Base-by-base conservation (phyloP, 1,140 invertebrate genomes). In the Cepaea nemoralis region DNA sequence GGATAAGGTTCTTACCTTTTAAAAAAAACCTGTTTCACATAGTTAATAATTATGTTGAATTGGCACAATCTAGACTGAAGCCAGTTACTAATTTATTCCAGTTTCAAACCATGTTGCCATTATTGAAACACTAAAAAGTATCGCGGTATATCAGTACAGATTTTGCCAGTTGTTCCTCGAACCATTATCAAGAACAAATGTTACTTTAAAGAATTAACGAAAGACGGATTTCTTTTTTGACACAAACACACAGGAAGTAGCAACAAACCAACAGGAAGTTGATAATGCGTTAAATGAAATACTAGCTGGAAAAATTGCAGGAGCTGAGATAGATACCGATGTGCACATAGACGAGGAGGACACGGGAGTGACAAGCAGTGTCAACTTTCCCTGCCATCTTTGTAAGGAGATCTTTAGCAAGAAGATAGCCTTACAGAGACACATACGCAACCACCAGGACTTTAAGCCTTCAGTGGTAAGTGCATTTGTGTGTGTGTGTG, bases 401-500 rank as follows among this genome's bases (percentile, higher is more conserved):
- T 80, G 78, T 73, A 80, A 70, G 24, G 67, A 71, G 33, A 35
- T 71, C n/a, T 80, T 80, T 33, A 70, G 22, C 16, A 80, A 59
- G 33, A 66, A 67, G 42, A 80, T 73, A 37, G 48, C 69, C 31
- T 27, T 80, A 22, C 78, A 80, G 45, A 48, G 73, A n/a, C 78
- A 80, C 37, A 80, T 80, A 16, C 35, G 55, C 10, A 71, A 8
- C n/a, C 78, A 80, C 45, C 78, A 80, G 39, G 78, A 80, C 33
- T 80, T 50, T 39, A 66, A 39, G 45, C 78, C 78, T 37, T 45
- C 78, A 45, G 78, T 80, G 40, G 78, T 80, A 50, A 27, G 78
- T 71, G 8, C 31, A 75, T 75, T 22, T 14, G n/a, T 5, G 22
- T 22, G 50, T 55, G n/a, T n/a, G n/a, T n/a, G n/a, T n/a, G n/a